These are phyloP conservation scores for Somateria mollissima DNA, from an alignment of 2,797 vertebrate species.

Conservation along the genomic window DNA sequence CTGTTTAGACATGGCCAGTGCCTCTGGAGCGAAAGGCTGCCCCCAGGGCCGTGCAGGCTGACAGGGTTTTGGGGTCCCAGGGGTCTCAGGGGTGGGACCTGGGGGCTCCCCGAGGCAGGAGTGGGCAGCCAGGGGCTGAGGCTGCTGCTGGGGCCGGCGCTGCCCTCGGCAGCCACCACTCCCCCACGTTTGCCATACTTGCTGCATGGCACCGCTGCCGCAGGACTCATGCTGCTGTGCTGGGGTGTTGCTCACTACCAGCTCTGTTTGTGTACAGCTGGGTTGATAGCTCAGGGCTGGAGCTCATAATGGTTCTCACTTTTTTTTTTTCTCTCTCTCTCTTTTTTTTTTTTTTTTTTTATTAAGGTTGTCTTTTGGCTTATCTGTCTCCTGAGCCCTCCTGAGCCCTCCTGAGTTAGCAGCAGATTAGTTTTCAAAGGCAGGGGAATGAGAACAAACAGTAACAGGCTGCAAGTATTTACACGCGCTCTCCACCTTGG, in stretches of 20 bases:
- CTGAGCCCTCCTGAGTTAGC: not conserved
- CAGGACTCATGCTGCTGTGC: accelerated
- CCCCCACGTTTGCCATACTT: accelerated
- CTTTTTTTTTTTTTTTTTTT: no score
- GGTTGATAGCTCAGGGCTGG: not conserved
- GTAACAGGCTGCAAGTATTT: not conserved
- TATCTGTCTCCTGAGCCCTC: not conserved
- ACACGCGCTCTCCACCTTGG: not conserved
- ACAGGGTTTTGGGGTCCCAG: accelerated
- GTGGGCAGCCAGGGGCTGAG: accelerated
- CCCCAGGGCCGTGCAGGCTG: not conserved
- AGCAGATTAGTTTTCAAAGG: not conserved
- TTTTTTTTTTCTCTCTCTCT: no score
- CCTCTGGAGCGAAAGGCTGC: not conserved
- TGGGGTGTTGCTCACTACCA: not conserved
- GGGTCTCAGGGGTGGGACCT: not conserved
- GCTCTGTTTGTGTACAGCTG: not conserved
- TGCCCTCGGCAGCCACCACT: not conserved
- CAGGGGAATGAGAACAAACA: not conserved
- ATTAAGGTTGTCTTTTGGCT: not conserved
- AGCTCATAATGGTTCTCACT: not conserved
- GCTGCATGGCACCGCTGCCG: not conserved
- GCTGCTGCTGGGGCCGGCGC: not conserved
- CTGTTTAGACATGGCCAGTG: accelerated
- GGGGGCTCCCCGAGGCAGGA: no score